Base-by-base conservation (phyloP, 2,797 vertebrate species). In the Hypotaenidia philippensis region DNA sequence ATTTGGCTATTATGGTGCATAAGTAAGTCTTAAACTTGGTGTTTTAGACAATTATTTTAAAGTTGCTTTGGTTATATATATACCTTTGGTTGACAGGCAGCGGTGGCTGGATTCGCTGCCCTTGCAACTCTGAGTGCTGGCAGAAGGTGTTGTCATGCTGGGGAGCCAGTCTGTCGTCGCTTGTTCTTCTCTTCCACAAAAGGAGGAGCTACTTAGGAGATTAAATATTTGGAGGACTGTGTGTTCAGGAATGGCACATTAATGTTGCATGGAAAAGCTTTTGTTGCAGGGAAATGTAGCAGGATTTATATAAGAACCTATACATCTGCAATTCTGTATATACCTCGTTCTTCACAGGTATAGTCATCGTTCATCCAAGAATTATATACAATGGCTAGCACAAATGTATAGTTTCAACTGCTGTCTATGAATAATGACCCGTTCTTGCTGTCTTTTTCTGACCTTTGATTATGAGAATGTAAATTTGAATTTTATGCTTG, bases 211-310 rank as follows among this genome's bases (percentile, higher is more conserved):
- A 41, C 45, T 61, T 78, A 87, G 50, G 72, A 29, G 50, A 83
- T 94, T 83, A 91, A 87, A 71, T 90, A 80, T 95, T 91, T 94
- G 84, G 93, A 92, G 70, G 93, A 91, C 52, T 61, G 57, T 78
- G 11, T 61, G 41, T 64, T 83, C 53, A 80, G 41, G 49, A 53
- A 91, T 64, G 72, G 60, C 78, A 56, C 59, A 13, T 76, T 85
- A 97, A 93, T 89, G 76, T 81, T 88, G 69, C 87, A 94, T 81
- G 57, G 86, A 85, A 95, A 96, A 96, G 78, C 72, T 75, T 96
- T 97, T 97, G 80, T 91, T 92, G 74, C 69, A 79, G 61, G 50
- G 82, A 92, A 76, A 65, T 79, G 20, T 78, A 88, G 80, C 50
- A 69, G 76, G 83, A 88, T 94, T 96, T 94, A 60, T 84, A 55